Conservation (phyloP, 2,113 vertebrate species). For the Hepsetus odoe region DNA sequence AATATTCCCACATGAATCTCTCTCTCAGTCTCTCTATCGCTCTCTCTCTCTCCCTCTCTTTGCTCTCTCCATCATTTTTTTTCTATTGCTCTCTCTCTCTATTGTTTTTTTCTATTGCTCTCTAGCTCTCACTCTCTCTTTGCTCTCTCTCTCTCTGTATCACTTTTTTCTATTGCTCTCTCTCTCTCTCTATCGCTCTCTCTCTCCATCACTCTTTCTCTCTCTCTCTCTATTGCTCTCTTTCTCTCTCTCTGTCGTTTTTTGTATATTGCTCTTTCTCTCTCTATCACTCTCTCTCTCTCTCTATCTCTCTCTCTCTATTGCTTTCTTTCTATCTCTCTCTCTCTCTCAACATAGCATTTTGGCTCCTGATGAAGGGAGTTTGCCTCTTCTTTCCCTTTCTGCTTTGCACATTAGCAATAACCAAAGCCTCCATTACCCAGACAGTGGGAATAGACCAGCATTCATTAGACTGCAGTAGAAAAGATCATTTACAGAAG, state of each 20-base stretch:
- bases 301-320: not conserved
- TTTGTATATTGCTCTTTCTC: no score
- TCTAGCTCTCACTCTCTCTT: no score
- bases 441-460: not conserved
- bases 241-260: not conserved
- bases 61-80: not conserved
- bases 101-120: not conserved
- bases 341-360: no score
- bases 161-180: no score
- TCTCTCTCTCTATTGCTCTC: slow-evolving; percentile 2
- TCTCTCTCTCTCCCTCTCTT: slow-evolving; percentile 3
- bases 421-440: not conserved
- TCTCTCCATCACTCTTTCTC: not conserved
- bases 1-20: not conserved
- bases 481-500: slow-evolving; percentile 56
- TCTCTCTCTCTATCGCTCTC: no score
- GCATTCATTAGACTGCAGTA: slow-evolving; percentile 37
- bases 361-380: not conserved
- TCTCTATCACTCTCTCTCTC: not conserved
- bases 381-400: not conserved
- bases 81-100: slow-evolving; percentile 8
- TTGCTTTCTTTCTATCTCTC: no score
- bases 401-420: slow-evolving; percentile 1
- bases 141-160: no score
- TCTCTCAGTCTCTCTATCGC: not conserved